Conservation (phyloP, 1,140 invertebrate species). For the Eumaeus atala region DNA sequence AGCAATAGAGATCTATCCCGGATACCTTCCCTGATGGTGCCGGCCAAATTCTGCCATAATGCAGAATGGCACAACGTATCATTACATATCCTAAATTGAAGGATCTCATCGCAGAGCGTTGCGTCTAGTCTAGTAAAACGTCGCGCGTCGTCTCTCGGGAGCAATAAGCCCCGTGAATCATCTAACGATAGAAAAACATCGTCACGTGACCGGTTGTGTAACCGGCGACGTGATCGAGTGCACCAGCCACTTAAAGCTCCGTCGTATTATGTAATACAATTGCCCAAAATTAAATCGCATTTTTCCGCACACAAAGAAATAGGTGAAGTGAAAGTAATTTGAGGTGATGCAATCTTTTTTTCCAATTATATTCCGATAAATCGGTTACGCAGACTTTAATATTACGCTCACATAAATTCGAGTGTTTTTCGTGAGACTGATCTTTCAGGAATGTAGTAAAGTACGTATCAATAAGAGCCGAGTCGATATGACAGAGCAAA, state of each 20-base stretch:
- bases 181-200: conserved; percentile 51
- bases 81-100: no score
- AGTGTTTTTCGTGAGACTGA: no score
- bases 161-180: conserved; percentile 50
- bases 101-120: conserved; percentile 25
- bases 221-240: conserved; percentile 60
- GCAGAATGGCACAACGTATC: no score
- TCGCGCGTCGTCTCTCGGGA: conserved; percentile 26
- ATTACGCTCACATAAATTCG: no score
- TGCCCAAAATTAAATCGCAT: conserved; percentile 58
- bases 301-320: conserved; percentile 32
- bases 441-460: no score
- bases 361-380: not conserved
- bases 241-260: conserved; percentile 40
- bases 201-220: conserved; percentile 59
- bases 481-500: no score
- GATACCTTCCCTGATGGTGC: no score
- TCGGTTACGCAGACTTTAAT: not conserved
- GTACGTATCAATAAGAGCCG: no score
- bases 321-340: conserved; percentile 53
- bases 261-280: conserved; percentile 64
- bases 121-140: conserved; percentile 37
- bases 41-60: no score
- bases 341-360: conserved; percentile 12
- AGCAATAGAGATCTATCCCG: no score